Base-by-base conservation (phyloP, 2,113 vertebrate genomes). In the Nanorana parkeri region DNA sequence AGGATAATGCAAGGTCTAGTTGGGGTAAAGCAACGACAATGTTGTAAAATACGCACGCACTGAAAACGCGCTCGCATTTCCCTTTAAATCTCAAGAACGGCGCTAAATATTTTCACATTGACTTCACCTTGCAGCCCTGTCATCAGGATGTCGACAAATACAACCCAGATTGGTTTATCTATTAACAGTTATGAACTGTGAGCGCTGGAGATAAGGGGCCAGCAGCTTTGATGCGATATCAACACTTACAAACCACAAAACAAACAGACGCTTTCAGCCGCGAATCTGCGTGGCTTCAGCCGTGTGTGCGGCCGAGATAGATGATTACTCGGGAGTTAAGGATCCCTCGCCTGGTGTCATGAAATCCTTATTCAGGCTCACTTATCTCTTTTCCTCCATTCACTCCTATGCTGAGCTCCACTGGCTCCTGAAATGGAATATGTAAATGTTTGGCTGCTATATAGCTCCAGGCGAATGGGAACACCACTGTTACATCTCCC, bases 241-340 rank as follows among this genome's bases (percentile, higher is more conserved):
- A 65, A 54, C 75, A 61, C 75, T 66, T 28, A 65, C 61, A 77
- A 77, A 66, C 61, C 61, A 77, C 54, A 77, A 77, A 77, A 65
- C 75, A 77, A 77, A 65, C 75, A 66, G 61, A 65, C 21, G 19
- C 52, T 47, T 23, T 54, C 75, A 65, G 60, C 75, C 29, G 61
- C 65, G 36, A 77, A 77, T 77, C 60, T 54, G 41, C 51, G n/a
- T 7, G 19, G 29, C 75, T 28, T 28, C 47, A 17, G 60, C 75
- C 75, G 28, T 52, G 41, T 77, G 75, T 41, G 15, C 24, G 26
- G 54, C 71, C 26, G 60, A 74, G 71, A 74, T 74, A 74, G 55
- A 74, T 54, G 71, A n/a, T 74, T 58, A 29, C 26, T 4, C 2
- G 54, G n/a, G 69, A 73, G 69, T n/a, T 52, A 32, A 73, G 52